A percentile compares a stretch with the other conserved stretches of the same genome.
Evolutionary conservation across 2,113 vertebrate species (phyloP).

Genomic region (Leptocoma aspasia): DNA sequence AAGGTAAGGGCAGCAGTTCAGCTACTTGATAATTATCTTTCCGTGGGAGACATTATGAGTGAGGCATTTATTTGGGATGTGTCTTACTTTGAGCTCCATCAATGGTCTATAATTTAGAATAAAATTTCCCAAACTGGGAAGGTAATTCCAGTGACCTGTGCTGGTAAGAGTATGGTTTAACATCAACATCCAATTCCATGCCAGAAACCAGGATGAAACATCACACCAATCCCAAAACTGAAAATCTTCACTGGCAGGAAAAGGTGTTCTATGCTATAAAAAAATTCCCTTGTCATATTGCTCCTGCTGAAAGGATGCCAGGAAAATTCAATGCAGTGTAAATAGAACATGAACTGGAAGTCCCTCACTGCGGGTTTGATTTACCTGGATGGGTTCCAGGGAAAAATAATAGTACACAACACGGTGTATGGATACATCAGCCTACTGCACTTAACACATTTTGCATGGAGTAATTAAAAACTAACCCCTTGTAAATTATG

Average conservation of each 20-base stretch:
- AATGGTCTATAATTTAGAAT: background rate
- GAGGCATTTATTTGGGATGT: background rate
- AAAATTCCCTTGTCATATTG: background rate
- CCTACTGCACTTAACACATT: background rate
- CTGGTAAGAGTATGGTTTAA: background rate
- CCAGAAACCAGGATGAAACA: background rate
- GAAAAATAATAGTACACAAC: background rate
- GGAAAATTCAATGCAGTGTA: background rate
- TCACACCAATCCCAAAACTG: background rate
- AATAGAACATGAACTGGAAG: background rate
- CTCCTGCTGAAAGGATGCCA: background rate
- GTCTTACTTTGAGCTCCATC: background rate
- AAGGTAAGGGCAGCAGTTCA: background rate
- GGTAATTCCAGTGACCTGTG: background rate
- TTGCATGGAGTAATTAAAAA: background rate
- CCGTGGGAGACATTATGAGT: background rate
- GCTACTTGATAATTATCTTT: background rate
- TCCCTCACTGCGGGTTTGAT: background rate
- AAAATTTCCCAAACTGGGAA: background rate
- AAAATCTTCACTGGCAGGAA: background rate
- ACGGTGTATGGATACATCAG: background rate
- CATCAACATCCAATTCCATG: fast-evolving
- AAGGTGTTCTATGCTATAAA: background rate
- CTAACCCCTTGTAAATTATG: background rate
- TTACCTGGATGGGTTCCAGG: background rate